Evolutionary conservation across 1,140 invertebrate genomes (phyloP).

Genomic region (Scaptomyza pallida): DNA sequence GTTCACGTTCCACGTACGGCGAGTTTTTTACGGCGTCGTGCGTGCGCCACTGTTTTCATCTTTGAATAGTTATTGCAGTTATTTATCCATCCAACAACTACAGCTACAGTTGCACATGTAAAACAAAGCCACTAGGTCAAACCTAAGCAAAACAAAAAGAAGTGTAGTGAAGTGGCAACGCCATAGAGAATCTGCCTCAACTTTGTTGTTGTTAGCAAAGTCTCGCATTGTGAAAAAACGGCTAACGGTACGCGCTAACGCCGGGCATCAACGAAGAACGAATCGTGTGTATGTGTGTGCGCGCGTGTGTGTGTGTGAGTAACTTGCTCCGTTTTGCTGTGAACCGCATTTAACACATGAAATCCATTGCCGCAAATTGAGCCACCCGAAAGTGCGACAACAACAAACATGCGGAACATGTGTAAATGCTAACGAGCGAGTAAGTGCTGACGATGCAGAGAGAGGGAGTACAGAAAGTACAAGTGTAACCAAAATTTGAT

Average conservation of each 20-base stretch:
- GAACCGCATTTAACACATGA: conserved; percentile 32
- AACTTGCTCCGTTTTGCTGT: not conserved
- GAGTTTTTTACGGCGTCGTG: conserved; percentile 27
- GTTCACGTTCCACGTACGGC: conserved; percentile 28
- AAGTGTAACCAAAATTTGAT: conserved; percentile 56
- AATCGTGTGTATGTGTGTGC: conserved; percentile 7
- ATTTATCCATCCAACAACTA: not conserved
- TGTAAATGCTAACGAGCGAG: conserved; percentile 70
- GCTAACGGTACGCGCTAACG: conserved; percentile 1
- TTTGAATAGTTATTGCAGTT: not conserved
- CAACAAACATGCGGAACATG: conserved; percentile 48
- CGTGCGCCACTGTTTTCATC: conserved; percentile 23
- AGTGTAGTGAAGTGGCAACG: conserved; percentile 5
- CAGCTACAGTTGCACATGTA: conserved; percentile 11
- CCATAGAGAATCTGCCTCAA: not conserved
- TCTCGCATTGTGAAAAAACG: not conserved
- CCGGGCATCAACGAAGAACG: conserved; percentile 2
- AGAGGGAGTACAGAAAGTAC: not conserved
- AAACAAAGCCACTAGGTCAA: conserved; percentile 20
- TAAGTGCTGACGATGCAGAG: not conserved
- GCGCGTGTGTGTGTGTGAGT: conserved; percentile 8
- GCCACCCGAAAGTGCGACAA: conserved; percentile 20
- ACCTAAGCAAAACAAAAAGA: not conserved
- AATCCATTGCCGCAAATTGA: conserved; percentile 57
- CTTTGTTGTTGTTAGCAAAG: conserved; percentile 7